phyloP scores from a whole-genome alignment of 30 jellyfish, hydroid and myxozoan genomes.

The Hydra vulgaris region DNA sequence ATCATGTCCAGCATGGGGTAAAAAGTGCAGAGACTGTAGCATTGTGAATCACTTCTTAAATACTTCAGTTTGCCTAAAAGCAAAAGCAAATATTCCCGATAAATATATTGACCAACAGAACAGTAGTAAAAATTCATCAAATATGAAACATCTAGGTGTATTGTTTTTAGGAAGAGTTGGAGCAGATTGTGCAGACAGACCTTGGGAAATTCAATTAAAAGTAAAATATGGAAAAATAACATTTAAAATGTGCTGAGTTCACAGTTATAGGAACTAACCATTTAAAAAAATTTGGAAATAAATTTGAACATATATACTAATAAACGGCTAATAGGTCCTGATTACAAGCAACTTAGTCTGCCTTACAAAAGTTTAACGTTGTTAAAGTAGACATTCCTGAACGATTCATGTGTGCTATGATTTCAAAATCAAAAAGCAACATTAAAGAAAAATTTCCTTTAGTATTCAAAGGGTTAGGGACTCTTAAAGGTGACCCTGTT shows the following conservation, averaged over 20 bases:
- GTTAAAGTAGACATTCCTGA: neutral
- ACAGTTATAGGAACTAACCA: neutral
- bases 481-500: conserved; percentile 31
- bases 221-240: neutral
- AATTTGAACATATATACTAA: neutral
- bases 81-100: too few species aligned
- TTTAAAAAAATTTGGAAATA: neutral
- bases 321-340: neutral
- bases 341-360: neutral
- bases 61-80: too few species aligned
- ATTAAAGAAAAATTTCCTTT: conserved; percentile 4
- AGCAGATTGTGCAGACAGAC: too few species aligned
- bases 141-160: too few species aligned
- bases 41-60: too few species aligned
- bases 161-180: too few species aligned
- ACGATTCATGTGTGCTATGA: neutral
- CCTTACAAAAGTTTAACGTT: neutral
- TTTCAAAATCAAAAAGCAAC: neutral
- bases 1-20: neutral
- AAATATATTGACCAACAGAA: too few species aligned
- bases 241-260: neutral
- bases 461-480: conserved; percentile 29
- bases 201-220: neutral
- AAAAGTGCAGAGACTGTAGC: too few species aligned
- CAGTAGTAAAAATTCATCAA: too few species aligned